Conservation (phyloP, 1,140 invertebrate species). For the Portunus trituberculatus region DNA sequence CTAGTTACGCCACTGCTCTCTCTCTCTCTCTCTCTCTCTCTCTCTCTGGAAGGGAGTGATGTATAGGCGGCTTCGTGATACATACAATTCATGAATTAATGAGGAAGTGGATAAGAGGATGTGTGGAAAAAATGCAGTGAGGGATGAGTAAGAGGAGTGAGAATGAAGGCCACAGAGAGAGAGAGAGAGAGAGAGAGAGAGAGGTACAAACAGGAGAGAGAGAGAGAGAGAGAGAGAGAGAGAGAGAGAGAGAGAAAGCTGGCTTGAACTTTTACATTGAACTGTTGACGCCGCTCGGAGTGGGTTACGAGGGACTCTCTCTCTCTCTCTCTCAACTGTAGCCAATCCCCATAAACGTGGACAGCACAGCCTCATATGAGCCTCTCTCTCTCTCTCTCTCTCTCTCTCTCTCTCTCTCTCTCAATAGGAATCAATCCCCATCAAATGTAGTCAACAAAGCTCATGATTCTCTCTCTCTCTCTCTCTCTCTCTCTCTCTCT, state of each 20-base stretch:
- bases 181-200: neutral
- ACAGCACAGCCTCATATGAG: too few relatives aligned
- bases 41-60: neutral
- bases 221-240: neutral
- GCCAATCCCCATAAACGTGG: too few relatives aligned
- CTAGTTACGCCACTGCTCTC: too few relatives aligned
- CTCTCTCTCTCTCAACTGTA: neutral
- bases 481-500: neutral
- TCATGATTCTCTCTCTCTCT: constrained; percentile 1
- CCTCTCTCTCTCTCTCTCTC: constrained; percentile 35
- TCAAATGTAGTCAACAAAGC: too few relatives aligned
- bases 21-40: constrained; percentile 52
- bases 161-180: neutral
- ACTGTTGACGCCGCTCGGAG: neutral
- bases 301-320: neutral
- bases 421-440: neutral
- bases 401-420: neutral
- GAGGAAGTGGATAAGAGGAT: neutral
- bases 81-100: neutral
- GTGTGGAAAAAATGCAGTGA: neutral
- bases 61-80: neutral
- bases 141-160: neutral
- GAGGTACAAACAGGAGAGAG: neutral
- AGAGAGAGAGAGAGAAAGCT: neutral
- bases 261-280: constrained; percentile 36